A percentile compares a stretch with the other conserved stretches of the same genome.
Evolutionary conservation across 2,888 invertebrate genomes (phyloP).

Genomic region (Ophioninae sp.): DNA sequence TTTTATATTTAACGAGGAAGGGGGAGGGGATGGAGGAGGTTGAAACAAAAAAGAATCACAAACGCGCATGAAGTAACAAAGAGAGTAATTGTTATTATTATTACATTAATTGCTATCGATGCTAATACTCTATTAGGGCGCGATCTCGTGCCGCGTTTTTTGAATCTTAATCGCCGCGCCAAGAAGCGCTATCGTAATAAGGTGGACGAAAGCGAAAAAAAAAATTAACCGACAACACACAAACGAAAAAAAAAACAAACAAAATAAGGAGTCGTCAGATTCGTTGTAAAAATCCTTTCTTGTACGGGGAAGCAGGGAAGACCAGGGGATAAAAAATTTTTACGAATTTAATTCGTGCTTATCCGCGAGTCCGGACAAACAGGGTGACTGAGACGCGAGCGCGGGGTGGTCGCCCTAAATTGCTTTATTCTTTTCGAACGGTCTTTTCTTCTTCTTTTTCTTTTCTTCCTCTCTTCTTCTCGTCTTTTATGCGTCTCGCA

Average conservation of each 20-base stretch:
- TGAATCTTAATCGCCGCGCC: conserved; percentile 32
- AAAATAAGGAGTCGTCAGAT: conserved; percentile 49
- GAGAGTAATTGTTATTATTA: conserved; percentile 73
- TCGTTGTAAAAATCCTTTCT: conserved; percentile 36
- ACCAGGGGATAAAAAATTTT: conserved; percentile 29
- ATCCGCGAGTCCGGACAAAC: conserved; percentile 63
- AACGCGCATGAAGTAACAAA: conserved; percentile 40
- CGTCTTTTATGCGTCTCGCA: not conserved
- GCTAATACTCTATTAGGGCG: conserved; percentile 73
- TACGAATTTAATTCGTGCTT: conserved; percentile 53
- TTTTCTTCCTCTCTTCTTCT: conserved; percentile 34
- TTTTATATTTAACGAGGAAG: conserved; percentile 81
- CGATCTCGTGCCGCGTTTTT: conserved; percentile 65
- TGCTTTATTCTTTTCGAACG: conserved; percentile 4
- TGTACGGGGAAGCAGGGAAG: conserved; percentile 31
- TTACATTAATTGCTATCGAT: conserved; percentile 69
- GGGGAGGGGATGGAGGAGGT: conserved; percentile 43
- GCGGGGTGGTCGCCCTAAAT: conserved; percentile 50
- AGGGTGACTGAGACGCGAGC: conserved; percentile 63
- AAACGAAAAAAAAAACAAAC: conserved; percentile 24
- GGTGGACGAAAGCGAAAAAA: not conserved
- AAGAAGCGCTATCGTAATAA: conserved; percentile 45
- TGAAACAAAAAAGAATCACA: conserved; percentile 56
- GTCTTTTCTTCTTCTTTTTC: conserved; percentile 15
- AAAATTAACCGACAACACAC: not conserved